Evolutionary conservation across 2,113 vertebrate species (phyloP), one percentile per base, ranked within the genome.

Genomic region (Typhlomys cinereus): DNA sequence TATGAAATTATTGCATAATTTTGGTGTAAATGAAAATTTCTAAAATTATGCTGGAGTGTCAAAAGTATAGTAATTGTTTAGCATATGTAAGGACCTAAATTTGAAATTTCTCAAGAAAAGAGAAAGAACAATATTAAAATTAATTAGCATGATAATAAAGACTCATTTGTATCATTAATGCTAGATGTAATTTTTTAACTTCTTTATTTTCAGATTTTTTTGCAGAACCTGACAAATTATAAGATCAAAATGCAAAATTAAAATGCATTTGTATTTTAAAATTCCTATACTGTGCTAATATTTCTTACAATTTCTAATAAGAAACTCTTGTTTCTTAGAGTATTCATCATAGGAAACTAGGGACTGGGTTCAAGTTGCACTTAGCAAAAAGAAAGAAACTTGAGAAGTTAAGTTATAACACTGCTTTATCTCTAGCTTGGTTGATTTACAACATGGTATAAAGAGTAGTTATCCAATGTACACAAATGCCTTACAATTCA

Each of bases 1-100:
- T 70, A 88, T 92, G 10, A 90, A 74, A 91, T n/a, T n/a, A n/a
- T n/a, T n/a, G n/a, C n/a, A n/a, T n/a, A 36, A 88, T 23, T 88
- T 85, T 59, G 29, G 25, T 76, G 36, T 67, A 76, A 75, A 88
- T 92, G 10, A 90, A 74, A 91, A 84, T 29, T 39, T 36, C 12
- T 5, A 8, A 69, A 74, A 36, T 50, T 70, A 17, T 36, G 11
- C 54, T 70, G 10, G 7, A 17, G 7, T 52, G 8, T 67, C n/a
- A 18, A 11, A 27, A 11, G 17, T 14, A 18, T 44, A 48, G 12
- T 6, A 29, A 13, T 71, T 62, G n/a, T 12, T 2, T 48, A 29
- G 7, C 12, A 80, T 48, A 34, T 44, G 1, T 13, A 57, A 69
- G 29, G 20, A 14, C 17, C 7, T 69, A 11, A 25, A 14, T 25